phyloP scores from a whole-genome alignment of 2,888 invertebrate species.

The Nycteola revayana region DNA sequence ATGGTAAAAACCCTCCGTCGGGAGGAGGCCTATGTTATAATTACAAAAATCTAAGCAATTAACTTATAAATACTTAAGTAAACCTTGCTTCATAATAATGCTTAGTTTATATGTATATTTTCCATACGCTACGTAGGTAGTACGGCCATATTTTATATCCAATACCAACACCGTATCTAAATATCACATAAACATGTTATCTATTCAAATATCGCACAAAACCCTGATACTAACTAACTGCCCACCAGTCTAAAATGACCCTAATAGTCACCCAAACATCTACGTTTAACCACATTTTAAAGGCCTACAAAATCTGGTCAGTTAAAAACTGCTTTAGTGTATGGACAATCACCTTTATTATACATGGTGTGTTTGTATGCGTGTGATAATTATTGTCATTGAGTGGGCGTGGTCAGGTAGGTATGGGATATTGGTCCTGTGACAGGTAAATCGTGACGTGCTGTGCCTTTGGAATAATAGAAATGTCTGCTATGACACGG shows the following conservation, averaged over 20 bases:
- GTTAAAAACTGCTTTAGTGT: neutral
- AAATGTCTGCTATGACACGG: no score
- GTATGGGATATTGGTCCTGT: slow-evolving; percentile 49
- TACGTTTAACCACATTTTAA: slow-evolving; percentile 4
- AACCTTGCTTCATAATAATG: no score
- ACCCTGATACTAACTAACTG: neutral
- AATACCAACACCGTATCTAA: slow-evolving; percentile 12
- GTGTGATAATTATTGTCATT: slow-evolving; percentile 44
- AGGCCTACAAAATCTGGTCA: slow-evolving; percentile 22
- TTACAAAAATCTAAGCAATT: no score
- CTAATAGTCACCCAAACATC: slow-evolving; percentile 10
- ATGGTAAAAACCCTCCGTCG: no score
- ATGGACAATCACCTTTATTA: slow-evolving; percentile 1
- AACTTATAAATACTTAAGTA: no score
- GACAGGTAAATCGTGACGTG: slow-evolving; percentile 33
- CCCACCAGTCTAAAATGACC: slow-evolving; percentile 6
- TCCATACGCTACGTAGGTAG: no score
- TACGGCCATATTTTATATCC: slow-evolving; percentile 15
- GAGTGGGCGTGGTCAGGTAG: slow-evolving; percentile 53
- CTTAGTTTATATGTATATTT: no score
- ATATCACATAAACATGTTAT: slow-evolving; percentile 11
- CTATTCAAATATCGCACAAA: slow-evolving; percentile 5
- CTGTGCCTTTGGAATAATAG: slow-evolving; percentile 3
- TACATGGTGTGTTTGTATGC: slow-evolving; percentile 28
- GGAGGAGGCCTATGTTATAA: no score